These are phyloP conservation scores for Isichthys henryi DNA, from an alignment of 2,113 vertebrate genomes.

Conservation along the genomic window DNA sequence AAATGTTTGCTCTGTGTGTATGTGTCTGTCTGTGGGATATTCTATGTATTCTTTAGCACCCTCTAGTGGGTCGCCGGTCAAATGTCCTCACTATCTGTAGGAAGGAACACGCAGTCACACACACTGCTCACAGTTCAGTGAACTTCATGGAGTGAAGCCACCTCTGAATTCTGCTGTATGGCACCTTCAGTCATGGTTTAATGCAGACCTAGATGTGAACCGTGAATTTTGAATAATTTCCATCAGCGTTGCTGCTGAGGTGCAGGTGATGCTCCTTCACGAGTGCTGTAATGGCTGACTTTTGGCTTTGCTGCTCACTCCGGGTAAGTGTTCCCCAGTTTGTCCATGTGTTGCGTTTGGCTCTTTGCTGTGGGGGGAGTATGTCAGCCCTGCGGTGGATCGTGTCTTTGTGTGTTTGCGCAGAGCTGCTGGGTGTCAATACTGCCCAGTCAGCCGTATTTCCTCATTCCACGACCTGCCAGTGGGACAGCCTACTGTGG, in stretches of 20 bases:
- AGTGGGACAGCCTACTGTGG: neutral
- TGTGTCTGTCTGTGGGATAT: neutral
- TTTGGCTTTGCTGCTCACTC: neutral
- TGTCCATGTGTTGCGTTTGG: neutral
- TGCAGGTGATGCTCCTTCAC: no score
- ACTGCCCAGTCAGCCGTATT: neutral
- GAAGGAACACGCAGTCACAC: neutral
- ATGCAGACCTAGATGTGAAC: neutral
- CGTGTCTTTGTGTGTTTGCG: neutral
- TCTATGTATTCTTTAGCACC: neutral
- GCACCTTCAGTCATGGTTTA: neutral
- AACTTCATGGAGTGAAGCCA: neutral
- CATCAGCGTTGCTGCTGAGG: neutral
- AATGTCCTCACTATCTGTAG: neutral
- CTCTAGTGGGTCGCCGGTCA: neutral
- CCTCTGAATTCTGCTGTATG: neutral
- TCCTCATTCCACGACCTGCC: neutral
- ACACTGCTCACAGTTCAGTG: neutral
- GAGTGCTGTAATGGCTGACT: neutral
- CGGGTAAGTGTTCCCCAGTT: neutral
- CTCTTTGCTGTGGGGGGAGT: neutral
- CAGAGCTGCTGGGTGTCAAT: neutral
- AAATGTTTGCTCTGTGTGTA: neutral
- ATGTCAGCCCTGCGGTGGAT: neutral
- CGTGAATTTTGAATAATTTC: neutral